Percentiles rank a stretch among this genome's conserved stretches.
Evolutionary conservation across 2,113 vertebrate species (phyloP).

Genomic region (Petrocephalus microphthalmus): DNA sequence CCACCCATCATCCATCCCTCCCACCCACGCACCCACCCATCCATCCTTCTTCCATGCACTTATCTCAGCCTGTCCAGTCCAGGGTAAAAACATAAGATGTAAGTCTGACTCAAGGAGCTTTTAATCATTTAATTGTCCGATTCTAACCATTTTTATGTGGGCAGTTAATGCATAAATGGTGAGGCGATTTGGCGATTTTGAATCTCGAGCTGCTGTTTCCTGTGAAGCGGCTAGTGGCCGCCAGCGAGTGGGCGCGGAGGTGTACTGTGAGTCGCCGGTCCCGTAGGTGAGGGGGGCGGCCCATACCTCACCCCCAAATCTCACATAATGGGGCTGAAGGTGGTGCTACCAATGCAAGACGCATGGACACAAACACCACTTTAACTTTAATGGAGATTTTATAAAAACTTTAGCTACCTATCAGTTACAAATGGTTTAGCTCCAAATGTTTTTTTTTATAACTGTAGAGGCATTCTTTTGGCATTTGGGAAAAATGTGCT

Average conservation of each 20-base stretch:
- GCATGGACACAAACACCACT: not conserved
- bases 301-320: not conserved
- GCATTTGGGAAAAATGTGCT: not conserved
- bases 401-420: not conserved
- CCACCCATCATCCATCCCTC: not conserved
- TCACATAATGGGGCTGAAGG: not conserved
- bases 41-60: not conserved
- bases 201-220: not conserved
- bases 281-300: not conserved
- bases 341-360: not conserved
- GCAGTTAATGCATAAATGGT: not conserved
- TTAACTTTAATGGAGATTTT: not conserved
- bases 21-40: not conserved
- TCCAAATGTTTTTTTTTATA: not conserved
- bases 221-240: not conserved
- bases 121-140: not conserved
- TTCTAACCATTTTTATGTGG: not conserved
- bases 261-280: not conserved
- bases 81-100: slow-evolving; percentile 11
- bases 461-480: not conserved
- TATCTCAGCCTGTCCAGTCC: slow-evolving; percentile 21
- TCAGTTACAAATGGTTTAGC: not conserved
- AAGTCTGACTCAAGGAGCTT: not conserved
- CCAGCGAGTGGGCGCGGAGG: not conserved
- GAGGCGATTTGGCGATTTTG: slow-evolving; percentile 1